Evolutionary conservation across 2,113 vertebrate genomes (phyloP).

Genomic region (Albula goreensis): DNA sequence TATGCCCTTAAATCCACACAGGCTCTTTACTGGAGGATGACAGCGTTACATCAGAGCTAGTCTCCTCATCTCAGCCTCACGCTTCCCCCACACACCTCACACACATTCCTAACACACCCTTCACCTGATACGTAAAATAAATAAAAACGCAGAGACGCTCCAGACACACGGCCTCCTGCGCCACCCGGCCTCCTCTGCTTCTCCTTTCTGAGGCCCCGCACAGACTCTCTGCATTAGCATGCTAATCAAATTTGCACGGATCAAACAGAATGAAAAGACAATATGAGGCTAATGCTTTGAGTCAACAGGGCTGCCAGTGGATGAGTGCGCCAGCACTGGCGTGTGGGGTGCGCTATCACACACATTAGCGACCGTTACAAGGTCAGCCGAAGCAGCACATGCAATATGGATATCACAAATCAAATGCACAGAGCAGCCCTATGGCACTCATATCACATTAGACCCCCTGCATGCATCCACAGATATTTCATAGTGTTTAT

Average conservation of each 20-base stretch:
- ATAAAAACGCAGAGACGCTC: no score
- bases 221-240: constrained; percentile 12
- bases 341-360: background rate
- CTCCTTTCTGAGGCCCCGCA: background rate
- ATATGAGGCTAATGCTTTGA: constrained; percentile 30
- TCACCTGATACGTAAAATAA: no score
- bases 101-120: no score
- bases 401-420: constrained; percentile 8
- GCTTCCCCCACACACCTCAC: no score
- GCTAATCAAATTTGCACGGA: constrained; percentile 26
- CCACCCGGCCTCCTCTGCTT: no score
- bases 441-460: constrained; percentile 15
- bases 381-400: constrained; percentile 4
- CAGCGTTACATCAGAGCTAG: no score
- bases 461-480: background rate
- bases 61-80: no score
- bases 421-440: constrained; percentile 13
- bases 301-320: constrained; percentile 1
- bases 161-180: no score
- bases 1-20: no score
- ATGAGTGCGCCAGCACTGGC: background rate
- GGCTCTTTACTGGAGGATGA: no score
- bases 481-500: constrained; percentile 7
- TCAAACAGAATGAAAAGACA: constrained; percentile 4
- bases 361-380: background rate